Evolutionary conservation across 2,888 invertebrate genomes (phyloP).

Genomic region (Plusia festucae): DNA sequence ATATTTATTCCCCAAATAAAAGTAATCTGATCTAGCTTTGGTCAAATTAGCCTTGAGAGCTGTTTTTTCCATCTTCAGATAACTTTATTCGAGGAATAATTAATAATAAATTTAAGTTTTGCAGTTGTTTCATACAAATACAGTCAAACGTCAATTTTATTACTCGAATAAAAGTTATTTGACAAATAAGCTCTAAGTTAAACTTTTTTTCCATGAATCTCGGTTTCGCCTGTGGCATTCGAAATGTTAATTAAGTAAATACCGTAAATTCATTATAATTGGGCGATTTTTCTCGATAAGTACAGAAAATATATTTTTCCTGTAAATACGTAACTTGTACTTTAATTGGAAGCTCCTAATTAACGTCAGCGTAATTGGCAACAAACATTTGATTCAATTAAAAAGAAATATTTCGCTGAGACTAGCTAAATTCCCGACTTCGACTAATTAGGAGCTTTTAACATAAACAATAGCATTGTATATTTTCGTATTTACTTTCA

Average conservation of each 20-base stretch:
- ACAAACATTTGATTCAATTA: constrained; percentile 10
- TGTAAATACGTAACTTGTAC: not conserved
- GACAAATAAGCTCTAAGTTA: too few relatives aligned
- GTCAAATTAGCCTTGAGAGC: too few relatives aligned
- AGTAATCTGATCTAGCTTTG: too few relatives aligned
- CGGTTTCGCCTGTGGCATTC: not conserved
- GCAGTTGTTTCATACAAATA: too few relatives aligned
- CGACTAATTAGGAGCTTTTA: constrained; percentile 5
- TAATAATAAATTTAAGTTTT: too few relatives aligned
- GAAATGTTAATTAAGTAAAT: not conserved
- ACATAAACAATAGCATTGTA: constrained; percentile 7
- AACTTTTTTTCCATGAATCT: too few relatives aligned
- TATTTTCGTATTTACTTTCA: constrained; percentile 13
- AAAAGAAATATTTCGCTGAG: not conserved
- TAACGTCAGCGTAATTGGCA: constrained; percentile 13
- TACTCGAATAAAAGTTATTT: too few relatives aligned
- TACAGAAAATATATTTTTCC: not conserved
- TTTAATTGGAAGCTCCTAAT: not conserved
- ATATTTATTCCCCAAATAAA: too few relatives aligned
- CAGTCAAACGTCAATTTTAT: too few relatives aligned
- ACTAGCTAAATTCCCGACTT: constrained; percentile 6
- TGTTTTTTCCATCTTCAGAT: too few relatives aligned
- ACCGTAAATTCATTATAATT: not conserved
- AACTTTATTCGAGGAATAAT: too few relatives aligned
- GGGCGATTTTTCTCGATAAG: not conserved